Base-by-base conservation (phyloP, 2,797 vertebrate genomes). In the Tapirus indicus region DNA sequence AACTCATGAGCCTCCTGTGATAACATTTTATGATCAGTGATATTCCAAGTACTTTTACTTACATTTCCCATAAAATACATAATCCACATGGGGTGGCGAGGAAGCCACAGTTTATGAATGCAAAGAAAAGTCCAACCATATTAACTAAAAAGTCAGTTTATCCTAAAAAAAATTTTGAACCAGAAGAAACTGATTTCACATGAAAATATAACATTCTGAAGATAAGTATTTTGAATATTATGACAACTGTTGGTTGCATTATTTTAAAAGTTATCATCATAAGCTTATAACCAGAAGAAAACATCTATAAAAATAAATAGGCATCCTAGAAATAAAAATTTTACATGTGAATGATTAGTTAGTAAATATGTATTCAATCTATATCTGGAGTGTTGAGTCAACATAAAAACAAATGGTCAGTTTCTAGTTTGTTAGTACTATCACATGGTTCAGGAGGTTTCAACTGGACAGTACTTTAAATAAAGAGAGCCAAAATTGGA, bases 231-330 rank as follows among this genome's bases (percentile, higher is more conserved):
- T 98, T 77, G 91, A 95, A 93, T 95, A 93, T 98, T 98, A 98
- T 94, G 98, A 95, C 95, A 98, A 96, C 93, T 95, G 83, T 93
- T 98, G 98, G 93, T 96, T 97, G 44, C 92, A 92, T 98, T 98
- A 97, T 98, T 98, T 98, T 88, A 98, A 98, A 98, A 98, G 66
- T 98, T 92, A 72, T 94, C 97, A 95, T 97, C 88, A 96, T 97
- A 90, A 98, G 98, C 97, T 98, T 98, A 97, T 97, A 98, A 97
- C 91, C 20, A 92, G 83, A 98, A 94, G 87, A 95, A 94, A 96
- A 98, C 95, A 98, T 96, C 94, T 98, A 97, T 98, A 98, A 98
- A 99, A 98, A 98, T 98, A 99, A 98, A 98, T 98, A 99, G 98
- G 98, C 97, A 98, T 97, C 97, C 97, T 97, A 98, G 87, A 98